Evolutionary conservation across 2,888 invertebrate genomes (phyloP), one percentile per base, ranked within the genome.

Genomic region (Drymonia ruficornis): DNA sequence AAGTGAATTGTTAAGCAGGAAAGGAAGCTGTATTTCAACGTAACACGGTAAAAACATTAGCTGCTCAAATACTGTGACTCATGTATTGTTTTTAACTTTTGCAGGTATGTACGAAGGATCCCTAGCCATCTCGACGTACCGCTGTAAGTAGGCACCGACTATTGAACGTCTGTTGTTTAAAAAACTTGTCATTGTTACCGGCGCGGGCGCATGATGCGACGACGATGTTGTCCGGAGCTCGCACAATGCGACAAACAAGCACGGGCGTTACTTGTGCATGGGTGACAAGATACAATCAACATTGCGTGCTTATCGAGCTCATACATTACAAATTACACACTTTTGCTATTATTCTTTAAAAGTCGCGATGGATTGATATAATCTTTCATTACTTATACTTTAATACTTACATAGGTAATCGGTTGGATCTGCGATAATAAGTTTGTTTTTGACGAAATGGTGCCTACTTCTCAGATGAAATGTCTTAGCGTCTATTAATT

Each of bases 121-220:
- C 53, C 59, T 51, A 59, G 53, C 48, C 52, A 56, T 61, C 54
- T 56, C 47, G 11, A 23, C 51, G 16, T 50, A 55, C 46, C 55
- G 71, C 72, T 76, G 76, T 74, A 74, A 67, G 70, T 65, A 72
- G 68, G 65, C 65, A 45, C 45, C 56, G 52, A 67, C 75, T 72
- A 78, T 76, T 80, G 79, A 76, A 80, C 74, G 77, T 80, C 75
- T 76, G 68, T 61, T 83, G 83, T 85, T 85, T 83, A 79, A 81
- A 84, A 84, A 84, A 78, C 74, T 78, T 72, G 65, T 83, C 81
- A 86, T 86, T 86, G 85, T 86, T 81, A 74, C 61, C 61, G 59
- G 65, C 65, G 67, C 56, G 29, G 70, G 72, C 74, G 77, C 81
- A 83, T 83, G 83, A 78, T 73, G 72, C 76, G 62, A 56, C 61